Percentiles rank a stretch among this genome's conserved stretches.
Evolutionary conservation across 2,888 invertebrate species (phyloP).

Genomic region (Nebria brevicollis): DNA sequence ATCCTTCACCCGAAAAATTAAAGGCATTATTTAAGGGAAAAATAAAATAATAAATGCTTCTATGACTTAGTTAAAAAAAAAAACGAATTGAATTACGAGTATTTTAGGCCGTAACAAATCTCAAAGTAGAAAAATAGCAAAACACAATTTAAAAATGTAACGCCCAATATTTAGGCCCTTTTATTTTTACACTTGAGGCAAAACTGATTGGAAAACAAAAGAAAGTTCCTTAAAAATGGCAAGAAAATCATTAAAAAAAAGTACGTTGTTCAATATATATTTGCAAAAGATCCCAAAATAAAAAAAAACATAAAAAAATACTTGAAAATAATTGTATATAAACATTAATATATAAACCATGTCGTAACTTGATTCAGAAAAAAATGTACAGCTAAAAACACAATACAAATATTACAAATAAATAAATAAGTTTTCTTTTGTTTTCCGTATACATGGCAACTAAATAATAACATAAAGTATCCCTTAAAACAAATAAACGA

Average conservation of each 20-base stretch:
- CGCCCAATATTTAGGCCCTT: neutral
- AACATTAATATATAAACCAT: no score
- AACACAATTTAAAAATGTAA: conserved; percentile 1
- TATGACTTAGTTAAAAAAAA: neutral
- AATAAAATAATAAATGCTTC: neutral
- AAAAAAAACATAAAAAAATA: neutral
- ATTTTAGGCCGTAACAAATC: neutral
- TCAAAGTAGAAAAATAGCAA: neutral
- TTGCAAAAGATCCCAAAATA: neutral
- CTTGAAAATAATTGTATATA: neutral
- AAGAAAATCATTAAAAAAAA: neutral
- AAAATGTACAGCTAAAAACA: neutral
- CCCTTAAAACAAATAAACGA: neutral
- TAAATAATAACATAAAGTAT: conserved; percentile 14
- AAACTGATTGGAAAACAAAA: neutral
- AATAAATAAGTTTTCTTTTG: conserved; percentile 27
- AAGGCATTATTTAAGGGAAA: neutral
- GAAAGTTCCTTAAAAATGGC: neutral
- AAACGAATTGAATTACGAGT: neutral
- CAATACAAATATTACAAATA: conserved; percentile 6
- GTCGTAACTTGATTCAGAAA: no score
- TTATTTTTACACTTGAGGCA: neutral
- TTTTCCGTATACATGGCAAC: conserved; percentile 40
- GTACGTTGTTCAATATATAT: no score
- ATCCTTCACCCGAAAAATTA: neutral